phyloP scores from a whole-genome alignment of 2,113 vertebrate genomes.

The Varanus komodoensis region DNA sequence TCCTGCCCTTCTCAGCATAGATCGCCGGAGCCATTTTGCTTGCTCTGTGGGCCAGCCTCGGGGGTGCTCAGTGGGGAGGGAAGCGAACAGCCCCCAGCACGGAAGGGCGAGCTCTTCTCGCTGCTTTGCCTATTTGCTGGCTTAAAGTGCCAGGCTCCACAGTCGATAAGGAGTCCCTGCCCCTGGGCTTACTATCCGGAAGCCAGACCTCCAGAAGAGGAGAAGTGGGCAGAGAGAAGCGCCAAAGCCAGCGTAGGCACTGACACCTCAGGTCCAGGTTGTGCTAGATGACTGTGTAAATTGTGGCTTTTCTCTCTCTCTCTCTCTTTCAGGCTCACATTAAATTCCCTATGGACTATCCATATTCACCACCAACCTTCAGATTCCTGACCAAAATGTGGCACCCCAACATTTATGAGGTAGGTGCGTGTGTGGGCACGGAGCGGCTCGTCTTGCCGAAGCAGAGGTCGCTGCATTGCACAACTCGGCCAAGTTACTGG shows the following conservation, averaged over 20 bases:
- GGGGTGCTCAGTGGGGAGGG: neutral
- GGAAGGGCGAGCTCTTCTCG: too few relatives aligned
- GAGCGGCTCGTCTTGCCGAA: too few relatives aligned
- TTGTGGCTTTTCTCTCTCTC: conserved; percentile 50
- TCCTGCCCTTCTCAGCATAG: neutral
- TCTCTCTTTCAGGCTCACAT: conserved; percentile 88
- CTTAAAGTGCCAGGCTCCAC: neutral
- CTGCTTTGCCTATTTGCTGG: neutral
- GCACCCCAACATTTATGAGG: conserved; percentile 99
- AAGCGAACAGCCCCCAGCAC: neutral
- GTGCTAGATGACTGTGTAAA: neutral
- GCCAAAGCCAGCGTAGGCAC: neutral
- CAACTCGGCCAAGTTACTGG: too few relatives aligned
- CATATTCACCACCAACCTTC: conserved; percentile 98
- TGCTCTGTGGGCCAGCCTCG: neutral
- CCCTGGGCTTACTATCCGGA: neutral
- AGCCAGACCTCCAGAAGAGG: neutral
- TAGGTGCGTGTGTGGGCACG: conserved; percentile 66
- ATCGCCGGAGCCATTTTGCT: neutral
- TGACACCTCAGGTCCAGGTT: too few relatives aligned
- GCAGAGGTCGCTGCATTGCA: neutral
- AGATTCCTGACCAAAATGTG: conserved; percentile 99
- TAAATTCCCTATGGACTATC: conserved; percentile 98
- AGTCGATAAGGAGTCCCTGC: neutral
- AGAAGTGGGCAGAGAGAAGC: neutral